Base-by-base conservation (phyloP, 35 echinoderm and acorn worm species). In the Strongylocentrotus purpuratus region DNA sequence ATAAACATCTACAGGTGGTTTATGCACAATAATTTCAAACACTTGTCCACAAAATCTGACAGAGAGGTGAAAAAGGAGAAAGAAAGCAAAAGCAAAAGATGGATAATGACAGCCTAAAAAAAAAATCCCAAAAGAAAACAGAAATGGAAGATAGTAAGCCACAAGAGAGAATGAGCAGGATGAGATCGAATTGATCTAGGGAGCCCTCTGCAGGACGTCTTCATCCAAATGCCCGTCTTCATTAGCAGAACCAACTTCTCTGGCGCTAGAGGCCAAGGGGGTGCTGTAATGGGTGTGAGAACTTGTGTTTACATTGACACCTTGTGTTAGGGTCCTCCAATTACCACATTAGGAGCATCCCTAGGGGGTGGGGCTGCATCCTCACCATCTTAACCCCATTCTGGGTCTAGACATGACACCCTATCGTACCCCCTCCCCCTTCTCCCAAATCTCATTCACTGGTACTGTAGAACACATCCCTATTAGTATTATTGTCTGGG, bases 211-310 rank as follows among this genome's bases (percentile, higher is more conserved):
- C 65, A 78, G 18, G 65, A 78, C 65, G 20, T 78, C 65, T 22
- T n/a, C 65, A 28, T 78, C 65, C 18, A 78, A 78, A 78, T 78
- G 65, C 65, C 65, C 65, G 20, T 78, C 65, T 78, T 78, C 65
- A 78, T 78, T 78, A 78, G 65, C 65, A 78, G 65, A 22, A 78
- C 65, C 18, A 78, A 78, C 65, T 4, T 18, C 17, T 7, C 20
- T 8, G 7, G 8, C 5, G 65, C 65, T 78, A 7, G 2, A 78
- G 65, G 65, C 65, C 35, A 78, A 78, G 65, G 25, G 65, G 20
- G 65, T 78, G 65, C 65, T 78, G 65, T n/a, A 78, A 78, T 78
- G 65, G 65, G 65, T 78, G 65, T 78, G 65, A 78, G 65, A 78
- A 78, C 65, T 0, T n/a, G n/a, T 78, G 65, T 78, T 78, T 78